Evolutionary conservation across 2,113 vertebrate species (phyloP), one percentile per base, ranked within the genome.

Genomic region (Chaetodon auriga): DNA sequence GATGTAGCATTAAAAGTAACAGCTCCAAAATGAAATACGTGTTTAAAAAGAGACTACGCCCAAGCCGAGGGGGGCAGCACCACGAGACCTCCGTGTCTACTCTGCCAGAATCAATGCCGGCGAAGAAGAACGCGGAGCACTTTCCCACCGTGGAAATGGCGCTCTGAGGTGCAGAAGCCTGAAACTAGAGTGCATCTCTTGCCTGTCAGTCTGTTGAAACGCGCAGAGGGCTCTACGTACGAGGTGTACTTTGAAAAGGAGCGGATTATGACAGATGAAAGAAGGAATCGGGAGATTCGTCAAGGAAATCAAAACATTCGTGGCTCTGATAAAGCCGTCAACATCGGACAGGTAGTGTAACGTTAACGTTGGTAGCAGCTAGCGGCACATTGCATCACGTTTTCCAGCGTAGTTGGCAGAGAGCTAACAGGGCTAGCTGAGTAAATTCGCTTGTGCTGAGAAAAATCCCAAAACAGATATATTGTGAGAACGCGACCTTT

Each of bases 301-400:
- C 71, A 43, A 80, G 71, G 54, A 80, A 78, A 89, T 68, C 69
- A 5, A 61, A 84, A 69, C 60, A 54, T 74, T 49, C n/a, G 87
- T 81, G 83, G 90, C 86, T 87, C 15, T 16, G 66, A 70, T 76
- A 80, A 78, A 91, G 85, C 74, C 75, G 69, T 58, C 66, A 70
- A 41, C 80, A 74, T 77, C 65, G 55, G 69, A 74, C 86, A 90
- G 92, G 92, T 94, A 90, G 70, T 78, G 80, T 72, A 73, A 60
- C 66, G 81, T 43, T 43, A 75, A 60, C 66, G 83, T 38, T 43
- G 55, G 61, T 49, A 83, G 80, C 84, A 41, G 73, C 69, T 85
- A 85, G 84, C 86, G 68, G 72, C 87, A 69, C 84, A 75, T 81
- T 85, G 90, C 92, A 88, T 92, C 90, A 90, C 90, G 87, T 87